These are phyloP conservation scores for Diarsia mendica DNA, from an alignment of 2,888 invertebrate species.

Conservation along the genomic window DNA sequence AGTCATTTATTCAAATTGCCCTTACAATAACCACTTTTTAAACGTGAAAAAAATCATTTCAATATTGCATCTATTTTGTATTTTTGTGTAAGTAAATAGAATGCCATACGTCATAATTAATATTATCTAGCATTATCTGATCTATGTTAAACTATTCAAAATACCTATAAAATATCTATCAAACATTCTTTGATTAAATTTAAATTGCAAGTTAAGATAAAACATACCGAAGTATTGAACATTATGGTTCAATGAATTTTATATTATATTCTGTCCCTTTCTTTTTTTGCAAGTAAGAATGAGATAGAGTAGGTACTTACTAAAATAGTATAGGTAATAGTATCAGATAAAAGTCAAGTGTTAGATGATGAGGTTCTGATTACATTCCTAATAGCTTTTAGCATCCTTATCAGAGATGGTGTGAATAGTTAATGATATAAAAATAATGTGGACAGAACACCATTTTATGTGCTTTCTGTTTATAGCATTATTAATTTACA, in stretches of 20 bases:
- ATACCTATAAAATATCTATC: background rate
- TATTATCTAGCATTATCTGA: constrained; percentile 9
- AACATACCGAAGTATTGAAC: background rate
- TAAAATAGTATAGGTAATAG: background rate
- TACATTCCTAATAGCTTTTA: constrained; percentile 15
- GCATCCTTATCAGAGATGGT: constrained; percentile 13
- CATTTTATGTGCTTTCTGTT: background rate
- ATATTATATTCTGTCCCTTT: constrained; percentile 5
- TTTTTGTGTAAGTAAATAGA: too few species aligned
- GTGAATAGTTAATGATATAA: constrained; percentile 10
- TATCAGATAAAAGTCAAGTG: constrained; percentile 34
- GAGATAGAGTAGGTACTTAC: background rate
- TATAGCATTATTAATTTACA: background rate
- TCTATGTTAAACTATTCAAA: constrained; percentile 11
- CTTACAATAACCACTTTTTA: background rate
- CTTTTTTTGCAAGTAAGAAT: background rate
- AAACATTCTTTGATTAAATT: constrained; percentile 19
- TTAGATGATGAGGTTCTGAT: constrained; percentile 12
- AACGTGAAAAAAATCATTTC: background rate
- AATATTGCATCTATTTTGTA: background rate
- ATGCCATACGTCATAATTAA: background rate
- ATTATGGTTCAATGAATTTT: constrained; percentile 23
- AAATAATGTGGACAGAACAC: background rate
- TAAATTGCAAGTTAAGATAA: constrained; percentile 32
- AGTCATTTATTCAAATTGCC: background rate